Percentiles rank a stretch among this genome's conserved stretches.
These are phyloP conservation scores for Campylomormyrus numenius DNA, from an alignment of 2,113 vertebrate genomes.

Conservation along the genomic window DNA sequence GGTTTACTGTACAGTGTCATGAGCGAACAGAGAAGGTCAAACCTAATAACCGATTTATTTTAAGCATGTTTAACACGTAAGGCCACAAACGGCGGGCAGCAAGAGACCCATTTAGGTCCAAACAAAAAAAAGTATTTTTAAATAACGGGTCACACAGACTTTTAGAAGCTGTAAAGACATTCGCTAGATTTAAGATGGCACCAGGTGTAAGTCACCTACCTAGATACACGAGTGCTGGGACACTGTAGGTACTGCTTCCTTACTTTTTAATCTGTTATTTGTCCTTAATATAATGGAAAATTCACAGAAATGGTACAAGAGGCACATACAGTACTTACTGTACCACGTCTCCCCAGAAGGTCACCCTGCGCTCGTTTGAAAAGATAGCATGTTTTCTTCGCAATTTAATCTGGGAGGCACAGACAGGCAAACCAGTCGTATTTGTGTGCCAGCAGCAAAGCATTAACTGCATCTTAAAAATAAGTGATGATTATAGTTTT, in stretches of 20 bases:
- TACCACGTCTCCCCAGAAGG: neutral
- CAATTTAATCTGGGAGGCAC: neutral
- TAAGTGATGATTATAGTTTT: neutral
- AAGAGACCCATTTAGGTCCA: neutral
- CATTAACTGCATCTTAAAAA: neutral
- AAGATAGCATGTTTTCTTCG: neutral
- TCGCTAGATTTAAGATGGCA: neutral
- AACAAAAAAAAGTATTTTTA: neutral
- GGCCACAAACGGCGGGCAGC: neutral
- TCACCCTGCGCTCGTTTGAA: neutral
- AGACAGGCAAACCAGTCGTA: neutral
- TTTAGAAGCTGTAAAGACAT: neutral
- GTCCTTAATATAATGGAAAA: neutral
- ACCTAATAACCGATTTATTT: neutral
- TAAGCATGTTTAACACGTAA: neutral
- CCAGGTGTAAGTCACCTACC: neutral
- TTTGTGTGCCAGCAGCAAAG: neutral
- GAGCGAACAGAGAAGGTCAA: neutral
- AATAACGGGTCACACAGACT: neutral
- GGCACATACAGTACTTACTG: neutral
- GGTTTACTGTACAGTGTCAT: neutral
- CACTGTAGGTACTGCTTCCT: neutral
- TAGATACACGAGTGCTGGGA: neutral
- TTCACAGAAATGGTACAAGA: neutral
- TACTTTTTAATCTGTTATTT: neutral